Evolutionary conservation across 2,113 vertebrate species (phyloP).

Genomic region (Chelonoidis abingdonii): DNA sequence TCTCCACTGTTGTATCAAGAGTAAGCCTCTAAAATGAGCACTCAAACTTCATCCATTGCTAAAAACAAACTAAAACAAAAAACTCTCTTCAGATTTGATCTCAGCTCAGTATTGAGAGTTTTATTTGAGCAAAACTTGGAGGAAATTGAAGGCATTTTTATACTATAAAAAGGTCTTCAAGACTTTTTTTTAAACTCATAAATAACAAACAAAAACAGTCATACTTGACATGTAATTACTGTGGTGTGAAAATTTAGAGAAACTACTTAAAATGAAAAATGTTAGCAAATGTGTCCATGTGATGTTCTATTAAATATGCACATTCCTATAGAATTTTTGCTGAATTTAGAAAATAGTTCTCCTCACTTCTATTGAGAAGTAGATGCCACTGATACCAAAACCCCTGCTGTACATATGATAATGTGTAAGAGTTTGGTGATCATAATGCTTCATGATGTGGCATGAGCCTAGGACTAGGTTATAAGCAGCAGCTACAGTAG

Average conservation of each 20-base stretch:
- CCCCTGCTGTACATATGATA: neutral
- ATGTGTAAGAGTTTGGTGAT: neutral
- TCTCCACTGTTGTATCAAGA: neutral
- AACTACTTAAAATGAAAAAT: neutral
- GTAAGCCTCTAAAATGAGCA: neutral
- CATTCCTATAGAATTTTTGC: rapidly evolving
- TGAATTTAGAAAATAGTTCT: neutral
- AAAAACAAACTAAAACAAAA: neutral
- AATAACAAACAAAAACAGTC: neutral
- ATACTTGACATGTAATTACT: neutral
- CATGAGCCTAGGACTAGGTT: neutral
- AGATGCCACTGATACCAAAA: neutral
- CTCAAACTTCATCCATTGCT: neutral
- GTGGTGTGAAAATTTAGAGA: neutral
- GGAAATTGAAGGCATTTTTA: neutral
- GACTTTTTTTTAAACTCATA: neutral
- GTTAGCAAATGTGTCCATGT: neutral
- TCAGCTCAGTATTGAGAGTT: neutral
- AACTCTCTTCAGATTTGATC: neutral
- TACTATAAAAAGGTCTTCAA: neutral
- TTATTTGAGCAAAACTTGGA: neutral
- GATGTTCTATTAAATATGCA: neutral
- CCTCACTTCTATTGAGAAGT: neutral
- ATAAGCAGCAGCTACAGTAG: neutral
- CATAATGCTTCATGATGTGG: neutral